phyloP scores from a whole-genome alignment of 2,888 invertebrate species.

The Tachina grossa region DNA sequence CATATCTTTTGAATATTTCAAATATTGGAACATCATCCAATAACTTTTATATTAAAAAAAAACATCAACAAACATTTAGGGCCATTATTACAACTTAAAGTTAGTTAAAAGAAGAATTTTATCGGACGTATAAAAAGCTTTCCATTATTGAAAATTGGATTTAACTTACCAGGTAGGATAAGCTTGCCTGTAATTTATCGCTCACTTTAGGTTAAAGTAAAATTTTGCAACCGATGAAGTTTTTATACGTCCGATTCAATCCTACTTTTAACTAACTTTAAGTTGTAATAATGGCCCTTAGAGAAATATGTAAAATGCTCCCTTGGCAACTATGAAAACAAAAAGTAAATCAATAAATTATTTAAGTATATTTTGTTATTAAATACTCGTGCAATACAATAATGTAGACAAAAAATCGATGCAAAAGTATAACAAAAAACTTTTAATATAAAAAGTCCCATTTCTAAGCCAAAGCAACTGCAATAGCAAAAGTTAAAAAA shows the following conservation, averaged over 20 bases:
- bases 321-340: conserved; percentile 35
- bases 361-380: neutral
- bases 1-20: neutral
- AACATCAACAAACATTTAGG: conserved; percentile 1
- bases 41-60: conserved; percentile 13
- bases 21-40: neutral
- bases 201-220: too few relatives aligned
- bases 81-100: too few relatives aligned
- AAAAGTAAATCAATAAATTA: conserved; percentile 41
- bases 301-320: conserved; percentile 7
- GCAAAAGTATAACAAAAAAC: neutral
- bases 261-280: too few relatives aligned
- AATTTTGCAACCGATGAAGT: too few relatives aligned
- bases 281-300: too few relatives aligned
- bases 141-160: too few relatives aligned
- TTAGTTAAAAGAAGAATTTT: too few relatives aligned
- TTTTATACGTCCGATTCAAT: too few relatives aligned
- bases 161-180: too few relatives aligned
- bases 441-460: conserved; percentile 10
- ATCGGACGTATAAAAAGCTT: too few relatives aligned
- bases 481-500: neutral
- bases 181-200: too few relatives aligned
- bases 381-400: conserved; percentile 9
- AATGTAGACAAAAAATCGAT: conserved; percentile 38
- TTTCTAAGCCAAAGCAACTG: neutral